Percentiles rank a stretch among this genome's conserved stretches.
These are phyloP conservation scores for Ctenomys sociabilis DNA, from an alignment of 2,113 vertebrate genomes.

Conservation along the genomic window DNA sequence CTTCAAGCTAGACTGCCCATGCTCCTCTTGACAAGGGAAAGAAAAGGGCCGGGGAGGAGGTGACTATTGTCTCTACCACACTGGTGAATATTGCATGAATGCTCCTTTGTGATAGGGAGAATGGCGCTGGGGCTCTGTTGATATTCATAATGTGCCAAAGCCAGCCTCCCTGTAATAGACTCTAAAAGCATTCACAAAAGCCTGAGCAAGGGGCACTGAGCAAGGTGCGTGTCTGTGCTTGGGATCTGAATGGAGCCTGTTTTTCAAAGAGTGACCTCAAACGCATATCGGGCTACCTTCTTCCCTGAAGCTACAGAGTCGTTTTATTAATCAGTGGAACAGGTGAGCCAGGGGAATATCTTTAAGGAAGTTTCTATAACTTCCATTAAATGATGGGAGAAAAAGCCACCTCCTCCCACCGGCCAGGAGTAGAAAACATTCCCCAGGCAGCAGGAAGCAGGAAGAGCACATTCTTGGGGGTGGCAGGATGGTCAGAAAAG, in stretches of 20 bases:
- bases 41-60: background rate
- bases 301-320: background rate
- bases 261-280: background rate
- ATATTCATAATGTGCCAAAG: conserved; percentile 68
- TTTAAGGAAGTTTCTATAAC: conserved; percentile 59
- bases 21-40: conserved; percentile 60
- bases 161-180: conserved; percentile 54
- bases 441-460: conserved; percentile 16
- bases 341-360: background rate
- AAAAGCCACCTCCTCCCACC: background rate
- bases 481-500: background rate
- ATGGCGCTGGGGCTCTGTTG: conserved; percentile 19
- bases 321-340: conserved; percentile 53
- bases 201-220: background rate
- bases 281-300: background rate
- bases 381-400: conserved; percentile 23
- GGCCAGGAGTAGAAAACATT: background rate
- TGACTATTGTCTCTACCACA: conserved; percentile 36
- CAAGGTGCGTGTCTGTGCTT: conserved; percentile 8
- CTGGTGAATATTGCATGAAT: conserved; percentile 59
- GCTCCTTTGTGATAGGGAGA: conserved; percentile 68
- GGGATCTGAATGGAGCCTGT: conserved; percentile 45
- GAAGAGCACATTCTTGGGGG: background rate
- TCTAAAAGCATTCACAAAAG: conserved; percentile 72
- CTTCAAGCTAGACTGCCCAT: conserved; percentile 13